phyloP scores from a whole-genome alignment of 2,113 vertebrate genomes.

The Odocoileus virginianus region DNA sequence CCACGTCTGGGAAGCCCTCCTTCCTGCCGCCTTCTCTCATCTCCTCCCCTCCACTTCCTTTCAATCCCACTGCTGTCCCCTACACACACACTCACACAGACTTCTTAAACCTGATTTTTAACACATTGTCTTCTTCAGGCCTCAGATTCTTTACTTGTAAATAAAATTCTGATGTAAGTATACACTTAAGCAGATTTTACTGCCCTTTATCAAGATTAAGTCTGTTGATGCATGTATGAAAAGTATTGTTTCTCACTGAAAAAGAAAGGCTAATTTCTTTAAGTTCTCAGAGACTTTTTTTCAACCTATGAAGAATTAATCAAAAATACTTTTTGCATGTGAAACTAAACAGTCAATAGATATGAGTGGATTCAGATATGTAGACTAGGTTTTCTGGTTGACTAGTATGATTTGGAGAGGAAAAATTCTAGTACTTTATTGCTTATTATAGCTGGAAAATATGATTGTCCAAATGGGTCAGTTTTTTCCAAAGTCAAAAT shows the following conservation, averaged over 20 bases:
- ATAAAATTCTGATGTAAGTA: background rate
- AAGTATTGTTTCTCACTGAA: background rate
- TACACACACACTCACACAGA: background rate
- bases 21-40: background rate
- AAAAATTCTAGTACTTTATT: background rate
- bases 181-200: background rate
- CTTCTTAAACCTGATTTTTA: background rate
- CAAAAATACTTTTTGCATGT: background rate
- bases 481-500: background rate
- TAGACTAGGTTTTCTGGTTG: background rate
- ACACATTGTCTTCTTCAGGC: background rate
- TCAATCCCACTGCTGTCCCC: background rate
- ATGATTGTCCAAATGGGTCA: background rate
- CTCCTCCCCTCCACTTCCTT: background rate
- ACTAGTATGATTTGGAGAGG: background rate
- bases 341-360: background rate
- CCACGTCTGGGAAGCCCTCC: background rate
- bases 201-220: background rate
- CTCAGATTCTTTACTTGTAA: background rate
- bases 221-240: background rate
- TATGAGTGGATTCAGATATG: background rate
- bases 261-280: background rate
- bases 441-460: background rate
- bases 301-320: conserved; percentile 5
- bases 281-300: background rate